Base-by-base conservation (phyloP, 1,140 invertebrate species). In the Copidosoma floridanum region DNA sequence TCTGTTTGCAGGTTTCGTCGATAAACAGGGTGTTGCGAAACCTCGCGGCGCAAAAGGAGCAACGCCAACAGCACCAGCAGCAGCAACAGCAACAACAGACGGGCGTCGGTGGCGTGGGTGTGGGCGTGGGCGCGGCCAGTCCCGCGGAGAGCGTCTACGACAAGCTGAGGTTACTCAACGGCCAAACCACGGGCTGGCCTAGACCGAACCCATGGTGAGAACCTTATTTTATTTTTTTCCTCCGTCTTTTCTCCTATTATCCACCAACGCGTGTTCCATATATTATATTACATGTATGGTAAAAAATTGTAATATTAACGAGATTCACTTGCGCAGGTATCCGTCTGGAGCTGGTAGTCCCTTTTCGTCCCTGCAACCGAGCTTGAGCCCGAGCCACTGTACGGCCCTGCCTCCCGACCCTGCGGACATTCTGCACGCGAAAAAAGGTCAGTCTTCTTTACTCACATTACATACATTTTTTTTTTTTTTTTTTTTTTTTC, bases 11-110 rank as follows among this genome's bases (percentile, higher is more conserved):
- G 95, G 95, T 98, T 38, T 98, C 95, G 7, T 98, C 95, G n/a
- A 98, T 98, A 69, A 98, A 98, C 82, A 89, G 95, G 65, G 95
- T 98, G n/a, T 82, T 98, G 62, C 85, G 95, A 40, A 98, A 97
- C 80, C 83, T 98, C 54, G 92, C 94, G 0, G 91, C 93, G 6
- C 92, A 95, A 75, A 97, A 94, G 68, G 92, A 94, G 71, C 88
- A 89, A 67, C 84, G 62, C 51, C 79, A 70, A 62, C 76, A 69
- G 60, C 85, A 57, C 67, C 74, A 47, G 81, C 74, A 69, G 41
- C 77, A 74, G 48, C 79, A 72, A 50, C 77, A 79, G 35, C 83
- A 66, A 29, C 80, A 73, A 57, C 81, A 74, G 57, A 77, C 71
- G 52, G 78, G 72, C 61, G 75, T 72, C 59, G 74, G 70, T 37